Base-by-base conservation (phyloP, 2,888 invertebrate genomes). In the Isotomurus palustris region DNA sequence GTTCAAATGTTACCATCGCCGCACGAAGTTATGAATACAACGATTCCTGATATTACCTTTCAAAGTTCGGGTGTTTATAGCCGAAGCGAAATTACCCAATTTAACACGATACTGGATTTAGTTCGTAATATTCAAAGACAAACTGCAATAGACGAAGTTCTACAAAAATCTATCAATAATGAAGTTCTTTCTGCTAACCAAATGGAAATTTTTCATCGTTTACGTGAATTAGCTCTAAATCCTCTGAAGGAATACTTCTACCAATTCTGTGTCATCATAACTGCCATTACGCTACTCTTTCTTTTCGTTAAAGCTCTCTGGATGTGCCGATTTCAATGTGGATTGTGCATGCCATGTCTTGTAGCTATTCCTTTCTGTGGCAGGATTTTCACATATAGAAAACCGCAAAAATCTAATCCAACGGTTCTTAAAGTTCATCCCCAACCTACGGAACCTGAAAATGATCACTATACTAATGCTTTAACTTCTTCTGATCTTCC, bases 1-100 rank as follows among this genome's bases (percentile, higher is more conserved):
- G n/a, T 47, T 5, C 47, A 25, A 5, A n/a, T 17, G 3, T 19
- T 47, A 24, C 47, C 47, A 4, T 47, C 47, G 25, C 47, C 47
- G n/a, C 25, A 28, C 14, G 47, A 47, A 28, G 29, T n/a, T 29
- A 29, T 28, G 12, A 28, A n/a, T n/a, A n/a, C n/a, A n/a, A n/a
- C n/a, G n/a, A n/a, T 27, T 10, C 27, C 28, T 8, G 6, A 17
- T 5, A 17, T 47, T 3, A 14, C 28, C 17, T 27, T 47, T 5
- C 17, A 17, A 5, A 27, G n/a, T 17, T 19, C 47, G n/a, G 47
- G 47, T 17, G 28, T 47, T 28, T 47, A 47, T 47, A 27, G 28
- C 5, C 8, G 25, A 27, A 10, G 17, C 6, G 28, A 47, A 27
- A 8, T 47, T 17, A 10, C 22, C 5, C 17, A 19, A 27, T 19